Evolutionary conservation across 2,888 invertebrate species (phyloP), one percentile per base, ranked within the genome.

Genomic region (Heliconius erato): DNA sequence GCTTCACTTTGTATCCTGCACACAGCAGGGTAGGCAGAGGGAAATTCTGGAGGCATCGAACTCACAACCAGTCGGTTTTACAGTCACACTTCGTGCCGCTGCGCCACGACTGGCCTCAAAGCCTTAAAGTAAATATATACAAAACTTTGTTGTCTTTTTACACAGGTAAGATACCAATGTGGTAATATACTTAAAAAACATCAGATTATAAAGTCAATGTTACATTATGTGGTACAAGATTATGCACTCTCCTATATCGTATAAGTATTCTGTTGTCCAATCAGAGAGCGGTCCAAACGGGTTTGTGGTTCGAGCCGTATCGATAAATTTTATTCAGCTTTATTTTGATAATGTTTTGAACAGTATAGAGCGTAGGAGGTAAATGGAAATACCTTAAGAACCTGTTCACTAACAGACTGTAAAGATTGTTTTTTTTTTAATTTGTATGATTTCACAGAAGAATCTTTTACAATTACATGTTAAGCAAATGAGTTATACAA

Each of bases 311-410:
- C 83, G 87, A 85, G 87, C 88, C 87, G 88, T 89, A 88, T 89
- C 90, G 89, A 92, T 93, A 93, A 91, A 92, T 92, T 92, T 86
- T 87, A 91, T 91, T 88, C 88, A 87, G 87, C 87, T 84, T 86
- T 87, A 88, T 86, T 85, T 86, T 87, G 89, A 89, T 90, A 89
- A 90, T 91, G 79, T 88, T 87, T 86, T 82, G 85, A 90, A 87
- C 87, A 88, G 85, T 69, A 71, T 67, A 87, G 83, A 86, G 86
- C 87, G 88, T 89, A 88, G 88, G 86, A 80, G 88, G 86, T 85
- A 86, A 87, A 86, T 82, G 85, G 82, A 82, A 84, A 81, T 81
- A 76, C 71, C 40, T 81, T 84, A 82, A 87, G 83, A 85, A 78
- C 81, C 84, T 81, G 80, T 83, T 85, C 86, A 86, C 85, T 85